Evolutionary conservation across 2,113 vertebrate genomes (phyloP).

Genomic region (Trogon melanurus): DNA sequence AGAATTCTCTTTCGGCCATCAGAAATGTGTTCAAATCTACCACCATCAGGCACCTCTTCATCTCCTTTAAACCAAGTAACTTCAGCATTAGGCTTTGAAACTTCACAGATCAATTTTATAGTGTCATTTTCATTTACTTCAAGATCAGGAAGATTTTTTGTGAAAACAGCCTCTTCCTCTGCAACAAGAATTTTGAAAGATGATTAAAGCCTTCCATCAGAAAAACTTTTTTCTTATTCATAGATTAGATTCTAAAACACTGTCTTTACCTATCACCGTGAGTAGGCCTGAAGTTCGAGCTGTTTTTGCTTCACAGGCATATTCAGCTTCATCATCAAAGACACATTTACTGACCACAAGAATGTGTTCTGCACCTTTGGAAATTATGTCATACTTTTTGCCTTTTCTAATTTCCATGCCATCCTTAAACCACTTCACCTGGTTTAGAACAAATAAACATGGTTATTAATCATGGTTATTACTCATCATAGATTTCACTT

Average conservation of each 20-base stretch:
- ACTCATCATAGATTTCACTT: not conserved
- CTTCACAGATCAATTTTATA: conserved; percentile 93
- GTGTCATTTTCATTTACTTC: conserved; percentile 95
- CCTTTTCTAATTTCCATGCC: conserved; percentile 95
- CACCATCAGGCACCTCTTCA: conserved; percentile 90
- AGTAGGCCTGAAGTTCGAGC: conserved; percentile 91
- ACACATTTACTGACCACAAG: conserved; percentile 91
- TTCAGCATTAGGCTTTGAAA: conserved; percentile 91
- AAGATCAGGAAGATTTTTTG: conserved; percentile 92
- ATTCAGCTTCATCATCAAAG: conserved; percentile 96
- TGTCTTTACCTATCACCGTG: conserved; percentile 89
- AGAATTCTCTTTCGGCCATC: conserved; percentile 92
- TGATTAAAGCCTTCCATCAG: not conserved
- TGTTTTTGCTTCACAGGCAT: conserved; percentile 93
- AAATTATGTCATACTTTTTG: conserved; percentile 95
- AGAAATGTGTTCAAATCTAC: conserved; percentile 88
- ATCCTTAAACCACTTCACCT: conserved; percentile 97
- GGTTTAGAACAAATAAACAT: conserved; percentile 35
- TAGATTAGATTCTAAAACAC: not conserved
- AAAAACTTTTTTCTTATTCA: not conserved
- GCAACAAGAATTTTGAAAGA: conserved; percentile 45
- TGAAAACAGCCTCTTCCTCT: conserved; percentile 96
- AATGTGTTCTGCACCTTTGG: conserved; percentile 87
- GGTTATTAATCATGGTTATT: not conserved
- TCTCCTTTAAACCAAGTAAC: conserved; percentile 93